Percentiles rank a stretch among this genome's conserved stretches.
phyloP scores from a whole-genome alignment of 2,888 invertebrate species.

The Torymus auratus region DNA sequence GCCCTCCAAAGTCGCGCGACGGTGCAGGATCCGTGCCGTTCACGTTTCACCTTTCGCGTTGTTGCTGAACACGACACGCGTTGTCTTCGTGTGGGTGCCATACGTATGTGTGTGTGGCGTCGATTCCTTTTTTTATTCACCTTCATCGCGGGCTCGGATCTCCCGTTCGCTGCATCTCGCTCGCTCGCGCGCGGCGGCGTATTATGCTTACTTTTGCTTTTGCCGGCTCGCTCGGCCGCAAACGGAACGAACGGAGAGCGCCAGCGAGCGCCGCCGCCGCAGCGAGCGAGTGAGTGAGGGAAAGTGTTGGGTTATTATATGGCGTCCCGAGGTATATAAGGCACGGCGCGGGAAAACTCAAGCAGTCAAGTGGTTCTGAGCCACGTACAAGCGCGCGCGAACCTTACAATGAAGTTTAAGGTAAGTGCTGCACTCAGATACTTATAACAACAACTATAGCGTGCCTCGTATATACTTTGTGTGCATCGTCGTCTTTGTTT shows the following conservation, averaged over 20 bases:
- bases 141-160: background rate
- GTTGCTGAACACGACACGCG: too few species aligned
- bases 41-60: constrained; percentile 20
- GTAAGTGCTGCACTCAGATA: constrained; percentile 45
- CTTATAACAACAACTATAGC: background rate
- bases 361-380: constrained; percentile 57
- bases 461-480: too few species aligned
- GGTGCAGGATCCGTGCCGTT: constrained; percentile 10
- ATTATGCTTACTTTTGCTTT: too few species aligned
- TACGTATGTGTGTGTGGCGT: too few species aligned
- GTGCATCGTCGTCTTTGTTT: too few species aligned
- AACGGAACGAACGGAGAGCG: constrained; percentile 22
- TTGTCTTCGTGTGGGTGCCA: too few species aligned
- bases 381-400: constrained; percentile 54
- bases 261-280: background rate
- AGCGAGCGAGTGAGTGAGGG: constrained; percentile 46
- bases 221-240: background rate
- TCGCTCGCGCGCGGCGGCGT: background rate
- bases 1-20: constrained; percentile 15
- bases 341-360: constrained; percentile 57
- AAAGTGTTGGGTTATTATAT: constrained; percentile 53
- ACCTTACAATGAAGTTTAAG: constrained; percentile 58
- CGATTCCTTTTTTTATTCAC: background rate
- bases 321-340: constrained; percentile 59
- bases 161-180: constrained; percentile 5